Conservation (phyloP, 2,797 vertebrate genomes). For the Coregonus ussuriensis region DNA sequence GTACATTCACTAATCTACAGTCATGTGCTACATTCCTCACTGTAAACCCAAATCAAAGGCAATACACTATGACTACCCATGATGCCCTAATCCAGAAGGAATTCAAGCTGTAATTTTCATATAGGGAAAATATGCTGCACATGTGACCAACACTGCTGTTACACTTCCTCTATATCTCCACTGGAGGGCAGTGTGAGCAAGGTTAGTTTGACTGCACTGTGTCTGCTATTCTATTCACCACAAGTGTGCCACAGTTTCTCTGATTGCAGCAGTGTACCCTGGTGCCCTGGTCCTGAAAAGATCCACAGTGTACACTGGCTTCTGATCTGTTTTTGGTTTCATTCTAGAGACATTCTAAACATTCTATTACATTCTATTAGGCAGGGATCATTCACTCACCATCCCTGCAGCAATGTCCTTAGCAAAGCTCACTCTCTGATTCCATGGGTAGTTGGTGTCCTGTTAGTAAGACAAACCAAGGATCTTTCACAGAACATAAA, state of each 20-base stretch:
- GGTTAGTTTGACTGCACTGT: background rate
- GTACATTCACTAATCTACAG: slow-evolving; percentile 37
- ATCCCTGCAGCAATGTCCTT: slow-evolving; percentile 95
- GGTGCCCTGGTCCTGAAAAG: too few species aligned
- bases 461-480: slow-evolving; percentile 56
- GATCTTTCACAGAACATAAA: background rate
- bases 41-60: slow-evolving; percentile 29
- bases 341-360: background rate
- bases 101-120: slow-evolving; percentile 21
- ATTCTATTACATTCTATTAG: background rate
- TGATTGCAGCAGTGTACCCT: too few species aligned
- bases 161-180: slow-evolving; percentile 39
- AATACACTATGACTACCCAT: slow-evolving; percentile 8
- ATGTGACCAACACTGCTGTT: background rate
- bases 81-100: slow-evolving; percentile 43
- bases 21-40: slow-evolving; percentile 35
- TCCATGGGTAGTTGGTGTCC: slow-evolving; percentile 94
- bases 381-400: slow-evolving; percentile 74
- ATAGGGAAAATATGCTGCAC: slow-evolving; percentile 1
- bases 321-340: background rate
- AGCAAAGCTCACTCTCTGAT: slow-evolving; percentile 91
- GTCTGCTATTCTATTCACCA: too few species aligned
- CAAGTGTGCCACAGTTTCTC: too few species aligned
- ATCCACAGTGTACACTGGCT: background rate
- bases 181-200: slow-evolving; percentile 53